Conservation (phyloP, 2,113 vertebrate species). For the Orycteropus afer region DNA sequence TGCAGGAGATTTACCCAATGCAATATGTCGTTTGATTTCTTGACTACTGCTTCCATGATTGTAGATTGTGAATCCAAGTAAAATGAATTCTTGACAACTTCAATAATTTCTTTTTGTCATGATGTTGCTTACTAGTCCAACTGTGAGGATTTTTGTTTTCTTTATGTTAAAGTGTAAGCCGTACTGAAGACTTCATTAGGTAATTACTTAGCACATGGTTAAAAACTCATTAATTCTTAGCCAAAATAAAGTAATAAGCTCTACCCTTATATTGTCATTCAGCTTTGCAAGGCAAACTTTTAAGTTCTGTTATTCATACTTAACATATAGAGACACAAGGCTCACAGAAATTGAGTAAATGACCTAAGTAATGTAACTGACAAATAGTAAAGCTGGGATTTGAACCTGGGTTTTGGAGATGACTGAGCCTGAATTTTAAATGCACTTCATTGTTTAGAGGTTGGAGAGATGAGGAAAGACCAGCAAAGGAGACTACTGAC, state of each 20-base stretch:
- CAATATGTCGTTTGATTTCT: no score
- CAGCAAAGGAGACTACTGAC: not conserved
- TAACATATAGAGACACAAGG: not conserved
- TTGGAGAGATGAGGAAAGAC: not conserved
- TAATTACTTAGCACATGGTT: not conserved
- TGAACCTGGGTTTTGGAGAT: constrained; percentile 11
- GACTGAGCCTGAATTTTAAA: not conserved
- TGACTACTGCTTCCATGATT: no score
- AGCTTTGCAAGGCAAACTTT: not conserved
- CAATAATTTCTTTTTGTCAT: no score
- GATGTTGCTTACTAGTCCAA: no score
- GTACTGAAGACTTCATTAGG: no score
- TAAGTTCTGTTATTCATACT: not conserved
- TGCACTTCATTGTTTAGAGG: not conserved
- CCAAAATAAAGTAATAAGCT: not conserved
- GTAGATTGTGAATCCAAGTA: no score
- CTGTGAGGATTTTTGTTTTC: no score
- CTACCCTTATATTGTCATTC: not conserved
- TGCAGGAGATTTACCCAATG: no score
- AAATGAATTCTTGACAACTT: no score
- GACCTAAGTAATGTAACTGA: not conserved
- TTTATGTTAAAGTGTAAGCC: no score
- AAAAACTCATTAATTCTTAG: not conserved
- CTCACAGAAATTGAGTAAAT: not conserved
- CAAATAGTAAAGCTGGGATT: constrained; percentile 4